These are phyloP conservation scores for Apistogramma diplotaenia DNA, from an alignment of 2,113 vertebrate genomes.

Conservation along the genomic window DNA sequence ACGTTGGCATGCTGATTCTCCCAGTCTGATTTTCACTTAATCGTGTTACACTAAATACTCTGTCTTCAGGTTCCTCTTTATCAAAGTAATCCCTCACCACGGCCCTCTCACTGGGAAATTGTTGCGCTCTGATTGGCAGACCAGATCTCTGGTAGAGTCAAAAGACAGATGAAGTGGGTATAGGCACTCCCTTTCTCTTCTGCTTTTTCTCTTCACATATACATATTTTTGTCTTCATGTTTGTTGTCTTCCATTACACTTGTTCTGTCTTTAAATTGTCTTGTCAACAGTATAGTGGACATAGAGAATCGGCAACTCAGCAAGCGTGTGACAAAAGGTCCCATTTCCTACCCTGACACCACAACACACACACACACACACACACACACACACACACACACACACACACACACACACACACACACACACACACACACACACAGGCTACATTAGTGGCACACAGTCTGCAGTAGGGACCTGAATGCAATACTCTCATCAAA, in stretches of 20 bases:
- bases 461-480: too few relatives aligned
- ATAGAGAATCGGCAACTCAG: constrained; percentile 55
- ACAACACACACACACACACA: not conserved
- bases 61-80: constrained; percentile 10
- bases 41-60: not conserved
- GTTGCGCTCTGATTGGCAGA: not conserved
- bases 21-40: not conserved
- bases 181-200: not conserved
- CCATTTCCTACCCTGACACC: constrained; percentile 5
- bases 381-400: not conserved
- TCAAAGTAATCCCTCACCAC: constrained; percentile 29
- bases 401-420: not conserved
- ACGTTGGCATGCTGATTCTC: not conserved
- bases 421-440: too few relatives aligned
- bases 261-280: not conserved
- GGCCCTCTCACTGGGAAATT: not conserved
- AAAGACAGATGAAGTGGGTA: constrained; percentile 49
- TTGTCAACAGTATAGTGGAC: constrained; percentile 45
- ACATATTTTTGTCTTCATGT: not conserved
- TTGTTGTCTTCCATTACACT: not conserved
- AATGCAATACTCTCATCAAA: too few relatives aligned
- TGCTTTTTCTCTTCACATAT: not conserved
- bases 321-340: constrained; percentile 37
- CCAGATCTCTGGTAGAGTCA: constrained; percentile 30
- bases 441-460: too few relatives aligned